These are phyloP conservation scores for Herminia tarsipennalis DNA, from an alignment of 2,888 invertebrate species.

Conservation along the genomic window DNA sequence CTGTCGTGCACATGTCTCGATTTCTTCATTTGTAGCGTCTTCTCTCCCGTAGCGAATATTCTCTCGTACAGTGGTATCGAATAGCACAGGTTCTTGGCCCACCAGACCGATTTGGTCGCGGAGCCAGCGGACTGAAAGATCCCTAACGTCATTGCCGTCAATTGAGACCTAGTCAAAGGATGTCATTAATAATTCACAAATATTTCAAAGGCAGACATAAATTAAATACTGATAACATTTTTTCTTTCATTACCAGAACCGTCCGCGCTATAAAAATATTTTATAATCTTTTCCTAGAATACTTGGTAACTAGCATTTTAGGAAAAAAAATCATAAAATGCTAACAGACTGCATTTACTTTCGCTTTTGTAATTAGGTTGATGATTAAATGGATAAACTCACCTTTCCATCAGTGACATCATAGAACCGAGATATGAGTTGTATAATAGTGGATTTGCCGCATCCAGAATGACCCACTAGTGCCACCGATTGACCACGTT, in stretches of 20 bases:
- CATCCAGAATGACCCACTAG: slow-evolving; percentile 92
- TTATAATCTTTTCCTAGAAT: slow-evolving; percentile 83
- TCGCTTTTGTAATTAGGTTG: too few relatives aligned
- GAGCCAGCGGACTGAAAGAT: slow-evolving; percentile 92
- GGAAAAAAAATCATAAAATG: too few relatives aligned
- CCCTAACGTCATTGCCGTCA: slow-evolving; percentile 88
- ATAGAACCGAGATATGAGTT: slow-evolving; percentile 90
- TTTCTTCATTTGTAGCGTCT: slow-evolving; percentile 87
- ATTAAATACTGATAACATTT: too few relatives aligned
- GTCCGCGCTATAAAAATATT: not conserved
- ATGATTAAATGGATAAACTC: too few relatives aligned
- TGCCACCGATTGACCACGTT: slow-evolving; percentile 89
- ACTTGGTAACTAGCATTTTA: too few relatives aligned
- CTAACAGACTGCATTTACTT: too few relatives aligned
- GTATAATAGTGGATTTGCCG: slow-evolving; percentile 93
- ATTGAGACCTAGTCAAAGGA: slow-evolving; percentile 82
- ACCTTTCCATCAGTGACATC: slow-evolving; percentile 87
- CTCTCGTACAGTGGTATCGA: slow-evolving; percentile 91
- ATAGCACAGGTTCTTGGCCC: slow-evolving; percentile 95
- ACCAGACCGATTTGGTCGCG: slow-evolving; percentile 93
- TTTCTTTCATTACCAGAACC: not conserved
- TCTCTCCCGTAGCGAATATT: slow-evolving; percentile 90
- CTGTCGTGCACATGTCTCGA: slow-evolving; percentile 89
- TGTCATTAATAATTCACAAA: too few relatives aligned
- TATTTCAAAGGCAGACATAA: too few relatives aligned